A percentile compares a stretch with the other conserved stretches of the same genome.
These are phyloP conservation scores for Cyrtorhinus lividipennis DNA, from an alignment of 1,140 invertebrate genomes.

Conservation along the genomic window DNA sequence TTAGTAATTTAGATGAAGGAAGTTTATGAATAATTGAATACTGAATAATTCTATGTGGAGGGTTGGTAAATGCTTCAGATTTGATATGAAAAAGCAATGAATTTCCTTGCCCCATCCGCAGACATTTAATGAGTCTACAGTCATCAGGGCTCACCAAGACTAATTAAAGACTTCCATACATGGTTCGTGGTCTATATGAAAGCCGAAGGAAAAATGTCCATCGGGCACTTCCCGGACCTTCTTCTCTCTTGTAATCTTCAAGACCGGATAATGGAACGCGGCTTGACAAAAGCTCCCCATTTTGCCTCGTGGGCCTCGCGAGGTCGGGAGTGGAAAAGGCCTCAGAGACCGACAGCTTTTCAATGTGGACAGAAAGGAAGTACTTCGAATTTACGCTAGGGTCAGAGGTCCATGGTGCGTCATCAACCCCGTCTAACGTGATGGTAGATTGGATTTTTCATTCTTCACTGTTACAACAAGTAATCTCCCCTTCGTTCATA, in stretches of 20 bases:
- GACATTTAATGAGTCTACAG: background rate
- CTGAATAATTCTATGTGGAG: too few relatives aligned
- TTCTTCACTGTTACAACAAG: too few relatives aligned
- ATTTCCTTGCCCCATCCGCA: too few relatives aligned
- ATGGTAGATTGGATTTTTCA: too few relatives aligned
- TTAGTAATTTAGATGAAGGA: too few relatives aligned
- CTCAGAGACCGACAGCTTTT: background rate
- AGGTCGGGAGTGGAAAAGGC: too few relatives aligned
- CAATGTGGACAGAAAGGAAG: background rate
- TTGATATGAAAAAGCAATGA: background rate
- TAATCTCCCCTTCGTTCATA: too few relatives aligned
- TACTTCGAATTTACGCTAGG: background rate
- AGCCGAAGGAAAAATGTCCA: background rate
- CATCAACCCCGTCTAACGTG: too few relatives aligned
- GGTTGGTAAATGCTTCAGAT: too few relatives aligned
- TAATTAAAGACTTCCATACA: background rate
- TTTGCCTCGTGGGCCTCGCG: too few relatives aligned
- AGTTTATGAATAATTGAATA: too few relatives aligned
- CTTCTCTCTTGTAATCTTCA: background rate
- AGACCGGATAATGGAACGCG: background rate
- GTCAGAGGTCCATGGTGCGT: too few relatives aligned
- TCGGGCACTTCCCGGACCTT: background rate
- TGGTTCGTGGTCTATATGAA: background rate
- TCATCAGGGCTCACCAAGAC: background rate
- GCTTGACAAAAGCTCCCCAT: background rate